Conservation (phyloP, 2,113 vertebrate species). For the Cyprinodon variegatus region DNA sequence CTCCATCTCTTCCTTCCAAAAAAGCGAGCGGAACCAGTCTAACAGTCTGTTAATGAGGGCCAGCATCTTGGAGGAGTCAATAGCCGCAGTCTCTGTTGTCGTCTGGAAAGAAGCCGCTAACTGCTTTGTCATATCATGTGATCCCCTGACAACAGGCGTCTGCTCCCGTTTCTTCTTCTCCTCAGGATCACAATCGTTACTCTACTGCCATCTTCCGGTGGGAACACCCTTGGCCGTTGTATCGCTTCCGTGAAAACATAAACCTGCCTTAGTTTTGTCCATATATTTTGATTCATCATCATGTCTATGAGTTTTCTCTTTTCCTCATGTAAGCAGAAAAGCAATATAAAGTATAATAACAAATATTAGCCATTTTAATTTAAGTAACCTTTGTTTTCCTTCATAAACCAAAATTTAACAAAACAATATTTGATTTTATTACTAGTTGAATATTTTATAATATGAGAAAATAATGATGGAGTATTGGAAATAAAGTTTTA, state of each 20-base stretch:
- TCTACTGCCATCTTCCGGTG: conserved; percentile 7
- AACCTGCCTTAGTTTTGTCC: background rate
- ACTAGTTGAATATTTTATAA: too few relatives aligned
- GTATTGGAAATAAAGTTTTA: too few relatives aligned
- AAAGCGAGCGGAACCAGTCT: conserved; percentile 88
- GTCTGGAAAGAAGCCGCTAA: conserved; percentile 49
- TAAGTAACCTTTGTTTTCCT: too few relatives aligned
- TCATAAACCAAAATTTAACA: too few relatives aligned
- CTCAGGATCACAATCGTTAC: background rate
- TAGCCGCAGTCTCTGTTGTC: conserved; percentile 26
- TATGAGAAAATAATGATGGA: too few relatives aligned
- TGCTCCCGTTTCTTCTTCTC: background rate
- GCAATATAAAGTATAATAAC: too few relatives aligned
- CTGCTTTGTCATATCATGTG: conserved; percentile 67
- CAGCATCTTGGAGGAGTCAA: conserved; percentile 78
- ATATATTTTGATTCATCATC: too few relatives aligned
- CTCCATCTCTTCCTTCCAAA: conserved; percentile 93
- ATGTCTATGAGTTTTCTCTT: too few relatives aligned
- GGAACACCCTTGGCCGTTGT: background rate
- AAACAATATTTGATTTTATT: too few relatives aligned
- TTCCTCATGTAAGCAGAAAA: too few relatives aligned
- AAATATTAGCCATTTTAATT: too few relatives aligned
- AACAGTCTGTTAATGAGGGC: conserved; percentile 85
- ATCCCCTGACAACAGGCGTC: background rate
- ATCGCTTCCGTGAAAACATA: background rate